Percentiles rank a stretch among this genome's conserved stretches.
Evolutionary conservation across 2,797 vertebrate genomes (phyloP).

Genomic region (Scyliorhinus canicula): DNA sequence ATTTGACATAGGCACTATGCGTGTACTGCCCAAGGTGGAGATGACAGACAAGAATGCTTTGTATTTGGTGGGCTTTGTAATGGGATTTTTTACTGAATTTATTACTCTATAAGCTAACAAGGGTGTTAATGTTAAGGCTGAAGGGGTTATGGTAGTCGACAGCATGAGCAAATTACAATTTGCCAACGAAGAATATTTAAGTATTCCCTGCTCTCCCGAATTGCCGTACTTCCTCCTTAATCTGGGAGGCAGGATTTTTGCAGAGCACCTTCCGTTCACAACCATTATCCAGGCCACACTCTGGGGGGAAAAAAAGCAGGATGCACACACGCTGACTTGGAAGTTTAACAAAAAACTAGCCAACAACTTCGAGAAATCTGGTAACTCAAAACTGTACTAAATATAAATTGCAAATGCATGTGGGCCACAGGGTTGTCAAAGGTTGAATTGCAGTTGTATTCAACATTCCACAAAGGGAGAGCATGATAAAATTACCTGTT

Average conservation of each 20-base stretch:
- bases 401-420: background rate
- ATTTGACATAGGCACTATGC: background rate
- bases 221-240: background rate
- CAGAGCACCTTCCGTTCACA: background rate
- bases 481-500: background rate
- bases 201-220: background rate
- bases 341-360: background rate
- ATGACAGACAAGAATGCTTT: background rate
- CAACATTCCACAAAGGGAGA: background rate
- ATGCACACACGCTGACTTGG: background rate
- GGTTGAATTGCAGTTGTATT: background rate
- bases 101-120: background rate
- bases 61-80: conserved; percentile 4
- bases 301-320: background rate
- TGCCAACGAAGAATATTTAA: background rate
- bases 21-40: background rate
- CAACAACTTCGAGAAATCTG: background rate
- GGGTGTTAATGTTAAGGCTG: background rate
- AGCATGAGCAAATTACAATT: background rate
- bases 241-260: background rate
- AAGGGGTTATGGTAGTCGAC: background rate
- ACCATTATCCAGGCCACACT: background rate
- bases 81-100: conserved; percentile 22
- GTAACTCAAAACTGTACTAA: background rate
- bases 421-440: background rate